A percentile compares a stretch with the other conserved stretches of the same genome.
Evolutionary conservation across 1,140 invertebrate genomes (phyloP).

Genomic region (Latrodectus geometricus): DNA sequence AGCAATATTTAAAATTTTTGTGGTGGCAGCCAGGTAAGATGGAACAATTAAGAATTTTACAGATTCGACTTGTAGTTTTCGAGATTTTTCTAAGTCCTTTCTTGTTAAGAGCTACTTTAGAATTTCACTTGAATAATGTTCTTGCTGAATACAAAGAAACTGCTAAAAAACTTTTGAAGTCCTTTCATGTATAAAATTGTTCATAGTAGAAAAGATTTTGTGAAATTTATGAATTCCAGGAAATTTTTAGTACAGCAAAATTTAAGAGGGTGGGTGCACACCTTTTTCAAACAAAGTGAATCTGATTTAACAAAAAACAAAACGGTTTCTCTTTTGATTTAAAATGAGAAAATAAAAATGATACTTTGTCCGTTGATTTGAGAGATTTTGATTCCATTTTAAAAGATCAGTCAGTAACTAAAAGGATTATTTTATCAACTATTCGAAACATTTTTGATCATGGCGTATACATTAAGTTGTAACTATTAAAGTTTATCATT

Average conservation of each 20-base stretch:
- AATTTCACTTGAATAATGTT: neutral
- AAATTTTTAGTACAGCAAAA: neutral
- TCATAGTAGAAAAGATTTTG: neutral
- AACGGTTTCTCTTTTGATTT: neutral
- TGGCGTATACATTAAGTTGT: neutral
- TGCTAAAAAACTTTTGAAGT: neutral
- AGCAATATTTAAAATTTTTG: neutral
- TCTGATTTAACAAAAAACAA: no score
- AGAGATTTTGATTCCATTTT: no score
- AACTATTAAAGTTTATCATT: neutral
- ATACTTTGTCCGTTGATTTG: neutral
- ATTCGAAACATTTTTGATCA: neutral
- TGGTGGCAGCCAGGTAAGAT: neutral
- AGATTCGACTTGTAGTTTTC: neutral
- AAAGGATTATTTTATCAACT: neutral
- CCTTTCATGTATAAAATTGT: neutral
- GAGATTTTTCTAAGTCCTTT: neutral
- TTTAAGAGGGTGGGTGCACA: constrained; percentile 17
- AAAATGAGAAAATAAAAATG: neutral
- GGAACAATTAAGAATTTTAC: neutral
- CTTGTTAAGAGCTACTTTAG: neutral
- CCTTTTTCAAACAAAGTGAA: neutral
- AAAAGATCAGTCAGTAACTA: no score
- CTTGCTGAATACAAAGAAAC: no score
- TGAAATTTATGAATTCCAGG: neutral